Base-by-base conservation (phyloP, 2,113 vertebrate genomes). In the Lota lota region DNA sequence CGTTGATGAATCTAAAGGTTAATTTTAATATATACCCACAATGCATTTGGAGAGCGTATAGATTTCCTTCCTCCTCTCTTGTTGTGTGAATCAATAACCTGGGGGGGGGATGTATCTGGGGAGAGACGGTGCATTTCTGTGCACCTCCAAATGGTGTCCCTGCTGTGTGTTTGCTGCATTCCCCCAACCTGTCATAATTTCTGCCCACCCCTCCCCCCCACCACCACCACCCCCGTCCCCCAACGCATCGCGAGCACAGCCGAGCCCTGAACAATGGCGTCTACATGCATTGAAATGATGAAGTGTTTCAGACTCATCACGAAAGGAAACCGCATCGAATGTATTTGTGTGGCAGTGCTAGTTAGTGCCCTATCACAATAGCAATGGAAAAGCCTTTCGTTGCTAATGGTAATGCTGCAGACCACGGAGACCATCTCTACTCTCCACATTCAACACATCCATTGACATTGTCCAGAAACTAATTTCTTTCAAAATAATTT, bases 241-340 rank as follows among this genome's bases (percentile, higher is more conserved):
- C 74, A 79, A 68, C 64, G 68, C 53, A n/a, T 61, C 66, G 72
- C 67, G 69, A 21, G 59, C 10, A 24, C 36, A 76, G 61, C 69
- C 51, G 56, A 79, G 59, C 71, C 68, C 76, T 66, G 63, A 78
- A 77, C 81, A 87, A 87, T 88, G 77, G 74, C 67, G 73, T 66
- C 40, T 57, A 40, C 77, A 80, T 84, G 70, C 63, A 77, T n/a
- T 14, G 10, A 85, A 88, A 78, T 77, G 88, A 86, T 85, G 90
- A 85, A 77, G 66, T 79, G 70, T 78, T 88, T 88, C 83, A 90
- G 88, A 79, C 70, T 83, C 63, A 88, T 89, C 87, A 77, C 59
- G 61, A 47, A 47, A 79, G 68, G 66, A 82, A 87, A 86, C 83
- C 51, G 24, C 63, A 75, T 58, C 79, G 78, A 33, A 33, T 33